A percentile compares a stretch with the other conserved stretches of the same genome.
phyloP scores from a whole-genome alignment of 2,888 invertebrate genomes.

The Osmoderma eremita region DNA sequence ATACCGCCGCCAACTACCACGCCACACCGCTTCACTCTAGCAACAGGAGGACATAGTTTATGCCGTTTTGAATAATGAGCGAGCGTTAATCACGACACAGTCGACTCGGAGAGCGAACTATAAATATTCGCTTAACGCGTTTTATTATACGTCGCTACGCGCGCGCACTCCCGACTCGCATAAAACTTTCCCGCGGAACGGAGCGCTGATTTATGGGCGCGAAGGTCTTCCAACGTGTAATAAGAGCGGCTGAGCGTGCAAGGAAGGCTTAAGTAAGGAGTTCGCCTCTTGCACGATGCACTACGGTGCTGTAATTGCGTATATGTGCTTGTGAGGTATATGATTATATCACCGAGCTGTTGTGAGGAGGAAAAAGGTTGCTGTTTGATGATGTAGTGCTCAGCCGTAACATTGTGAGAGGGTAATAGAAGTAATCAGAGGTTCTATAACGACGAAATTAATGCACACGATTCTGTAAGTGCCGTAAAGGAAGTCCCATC shows the following conservation, averaged over 20 bases:
- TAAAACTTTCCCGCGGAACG: conserved; percentile 42
- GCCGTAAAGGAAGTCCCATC: too few relatives aligned
- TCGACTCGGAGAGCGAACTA: conserved; percentile 58
- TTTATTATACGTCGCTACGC: conserved; percentile 62
- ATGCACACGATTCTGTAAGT: too few relatives aligned
- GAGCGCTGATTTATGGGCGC: conserved; percentile 26
- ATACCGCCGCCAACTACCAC: conserved; percentile 2
- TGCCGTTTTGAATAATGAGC: conserved; percentile 59
- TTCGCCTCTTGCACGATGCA: too few relatives aligned
- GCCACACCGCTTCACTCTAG: conserved; percentile 7
- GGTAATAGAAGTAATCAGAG: too few relatives aligned
- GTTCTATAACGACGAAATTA: too few relatives aligned
- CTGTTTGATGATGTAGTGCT: too few relatives aligned
- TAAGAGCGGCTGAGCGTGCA: conserved; percentile 22
- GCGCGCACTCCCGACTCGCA: conserved; percentile 58
- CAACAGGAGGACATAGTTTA: conserved; percentile 37
- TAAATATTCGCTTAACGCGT: conserved; percentile 62
- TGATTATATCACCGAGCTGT: too few relatives aligned
- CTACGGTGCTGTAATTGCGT: too few relatives aligned
- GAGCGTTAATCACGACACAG: conserved; percentile 61
- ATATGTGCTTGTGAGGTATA: too few relatives aligned
- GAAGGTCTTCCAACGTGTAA: too few relatives aligned
- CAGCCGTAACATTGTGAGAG: too few relatives aligned
- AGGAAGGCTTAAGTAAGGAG: conserved; percentile 19
- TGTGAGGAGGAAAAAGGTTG: too few relatives aligned